These are phyloP conservation scores for Caerostris extrusa DNA, from an alignment of 1,140 invertebrate genomes.

Conservation along the genomic window DNA sequence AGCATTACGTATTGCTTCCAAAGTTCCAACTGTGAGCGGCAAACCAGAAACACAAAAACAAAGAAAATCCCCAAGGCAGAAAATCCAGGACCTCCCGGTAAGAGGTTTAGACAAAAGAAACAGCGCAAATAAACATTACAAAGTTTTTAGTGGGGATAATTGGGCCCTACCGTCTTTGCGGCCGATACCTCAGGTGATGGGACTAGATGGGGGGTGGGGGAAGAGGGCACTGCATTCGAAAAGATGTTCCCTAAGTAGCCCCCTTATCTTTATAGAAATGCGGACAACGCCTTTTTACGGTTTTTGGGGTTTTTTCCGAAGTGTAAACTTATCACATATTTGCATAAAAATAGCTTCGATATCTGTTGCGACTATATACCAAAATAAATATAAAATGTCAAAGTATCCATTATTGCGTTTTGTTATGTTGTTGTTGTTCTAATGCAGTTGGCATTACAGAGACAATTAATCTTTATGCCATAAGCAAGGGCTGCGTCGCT, in stretches of 20 bases:
- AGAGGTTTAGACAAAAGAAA: background rate
- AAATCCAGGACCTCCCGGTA: background rate
- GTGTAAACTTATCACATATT: background rate
- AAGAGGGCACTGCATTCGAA: background rate
- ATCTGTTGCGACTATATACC: too few species aligned
- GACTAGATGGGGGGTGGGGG: background rate
- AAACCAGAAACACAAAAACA: background rate
- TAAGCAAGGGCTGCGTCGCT: too few species aligned
- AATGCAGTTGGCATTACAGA: too few species aligned
- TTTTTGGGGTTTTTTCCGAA: background rate
- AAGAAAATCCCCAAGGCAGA: background rate
- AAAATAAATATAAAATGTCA: too few species aligned
- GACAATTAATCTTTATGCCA: too few species aligned
- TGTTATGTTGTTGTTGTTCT: too few species aligned
- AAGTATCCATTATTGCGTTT: too few species aligned
- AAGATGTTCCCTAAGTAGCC: too few species aligned
- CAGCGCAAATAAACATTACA: background rate
- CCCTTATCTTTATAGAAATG: background rate
- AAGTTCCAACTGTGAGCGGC: background rate
- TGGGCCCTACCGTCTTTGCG: background rate
- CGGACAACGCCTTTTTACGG: background rate
- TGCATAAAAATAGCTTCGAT: too few species aligned
- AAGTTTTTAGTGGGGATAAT: background rate
- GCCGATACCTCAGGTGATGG: background rate
- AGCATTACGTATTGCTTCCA: too few species aligned